Percentiles rank a stretch among this genome's conserved stretches.
phyloP scores from a whole-genome alignment of 1,140 invertebrate species.

The Neodiprion virginianus region DNA sequence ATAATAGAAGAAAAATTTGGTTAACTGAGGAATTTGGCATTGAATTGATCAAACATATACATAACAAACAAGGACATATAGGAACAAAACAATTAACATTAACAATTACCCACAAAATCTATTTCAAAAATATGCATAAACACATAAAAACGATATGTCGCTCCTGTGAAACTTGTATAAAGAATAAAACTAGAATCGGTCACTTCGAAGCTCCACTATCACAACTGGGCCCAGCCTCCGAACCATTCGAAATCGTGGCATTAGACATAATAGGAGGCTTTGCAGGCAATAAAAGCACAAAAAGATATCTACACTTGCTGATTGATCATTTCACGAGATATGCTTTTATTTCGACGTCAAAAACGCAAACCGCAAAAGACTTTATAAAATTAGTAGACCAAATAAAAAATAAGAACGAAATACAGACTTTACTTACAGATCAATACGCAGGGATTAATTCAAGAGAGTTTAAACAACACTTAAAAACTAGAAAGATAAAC shows the following conservation, averaged over 20 bases:
- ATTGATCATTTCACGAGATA: conserved; percentile 29
- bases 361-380: conserved; percentile 14
- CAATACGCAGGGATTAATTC: conserved; percentile 23
- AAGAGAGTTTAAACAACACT: conserved; percentile 20
- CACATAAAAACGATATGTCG: conserved; percentile 25
- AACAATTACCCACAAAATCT: conserved; percentile 25
- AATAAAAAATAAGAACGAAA: conserved; percentile 1
- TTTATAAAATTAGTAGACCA: conserved; percentile 15
- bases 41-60: conserved; percentile 21
- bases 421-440: conserved; percentile 8
- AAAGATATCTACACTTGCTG: conserved; percentile 26
- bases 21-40: conserved; percentile 29
- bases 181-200: conserved; percentile 6
- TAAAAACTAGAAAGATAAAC: conserved; percentile 20
- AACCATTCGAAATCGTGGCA: conserved; percentile 25
- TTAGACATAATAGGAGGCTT: conserved; percentile 27
- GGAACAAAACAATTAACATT: conserved; percentile 25
- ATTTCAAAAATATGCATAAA: conserved; percentile 30
- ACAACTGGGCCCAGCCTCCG: conserved; percentile 11
- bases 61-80: conserved; percentile 24
- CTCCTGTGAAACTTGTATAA: conserved; percentile 26
- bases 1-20: conserved; percentile 34
- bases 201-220: not conserved
- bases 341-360: conserved; percentile 25
- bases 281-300: conserved; percentile 10